Percentiles rank a stretch among this genome's conserved stretches.
Conservation (phyloP, 2,888 invertebrate genomes). For the Diaperis boleti region DNA sequence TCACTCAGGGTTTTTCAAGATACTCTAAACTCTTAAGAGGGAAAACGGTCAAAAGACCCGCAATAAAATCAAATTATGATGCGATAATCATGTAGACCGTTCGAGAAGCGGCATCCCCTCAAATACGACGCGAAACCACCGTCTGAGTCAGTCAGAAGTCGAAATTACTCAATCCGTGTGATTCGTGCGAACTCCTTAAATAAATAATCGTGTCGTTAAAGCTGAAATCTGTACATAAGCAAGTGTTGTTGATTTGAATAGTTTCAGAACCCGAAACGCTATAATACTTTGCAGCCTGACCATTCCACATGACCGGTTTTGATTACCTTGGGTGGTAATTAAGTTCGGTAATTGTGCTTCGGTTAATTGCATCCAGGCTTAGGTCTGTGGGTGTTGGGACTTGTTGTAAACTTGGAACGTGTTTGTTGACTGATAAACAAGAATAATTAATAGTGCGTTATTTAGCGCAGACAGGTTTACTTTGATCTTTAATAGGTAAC, state of each 20-base stretch:
- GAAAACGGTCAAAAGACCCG: background rate
- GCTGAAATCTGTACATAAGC: too few species aligned
- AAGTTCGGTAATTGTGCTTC: conserved; percentile 35
- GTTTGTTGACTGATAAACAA: conserved; percentile 38
- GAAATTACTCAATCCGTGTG: too few species aligned
- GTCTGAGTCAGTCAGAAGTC: too few species aligned
- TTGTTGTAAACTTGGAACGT: conserved; percentile 35
- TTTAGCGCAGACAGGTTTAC: conserved; percentile 27
- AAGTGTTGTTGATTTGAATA: background rate
- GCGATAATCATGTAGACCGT: conserved; percentile 29
- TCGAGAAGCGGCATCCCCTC: too few species aligned
- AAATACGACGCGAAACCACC: too few species aligned
- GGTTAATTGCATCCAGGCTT: conserved; percentile 34
- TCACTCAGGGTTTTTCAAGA: too few species aligned
- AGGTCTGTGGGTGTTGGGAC: conserved; percentile 26
- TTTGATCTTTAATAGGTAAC: conserved; percentile 30
- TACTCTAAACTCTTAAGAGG: too few species aligned
- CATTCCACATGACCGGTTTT: conserved; percentile 36
- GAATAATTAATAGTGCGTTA: conserved; percentile 38
- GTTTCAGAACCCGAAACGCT: too few species aligned
- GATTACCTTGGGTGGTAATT: conserved; percentile 36
- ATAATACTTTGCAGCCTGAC: conserved; percentile 34
- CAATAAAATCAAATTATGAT: conserved; percentile 26
- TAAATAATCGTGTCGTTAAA: too few species aligned
- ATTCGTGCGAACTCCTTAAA: conserved; percentile 21